phyloP scores from a whole-genome alignment of 2,888 invertebrate genomes.

The Tinea trinotella region DNA sequence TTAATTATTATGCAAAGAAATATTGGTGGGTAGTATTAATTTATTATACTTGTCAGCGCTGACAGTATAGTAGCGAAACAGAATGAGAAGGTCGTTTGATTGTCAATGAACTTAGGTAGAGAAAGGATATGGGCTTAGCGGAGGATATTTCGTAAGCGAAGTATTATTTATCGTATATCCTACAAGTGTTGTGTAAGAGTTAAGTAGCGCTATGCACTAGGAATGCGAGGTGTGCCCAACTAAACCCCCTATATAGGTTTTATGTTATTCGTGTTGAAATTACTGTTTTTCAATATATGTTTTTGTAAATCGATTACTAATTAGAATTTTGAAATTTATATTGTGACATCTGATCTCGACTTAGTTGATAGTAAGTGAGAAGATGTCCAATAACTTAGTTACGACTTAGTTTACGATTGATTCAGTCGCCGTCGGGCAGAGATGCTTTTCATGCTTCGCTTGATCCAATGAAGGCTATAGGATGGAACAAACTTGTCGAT shows the following conservation, averaged over 20 bases:
- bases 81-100: not conserved
- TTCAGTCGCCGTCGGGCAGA: too few relatives aligned
- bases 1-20: too few relatives aligned
- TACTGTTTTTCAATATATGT: not conserved
- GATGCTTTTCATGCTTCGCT: not conserved
- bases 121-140: not conserved
- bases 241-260: not conserved
- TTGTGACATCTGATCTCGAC: too few relatives aligned
- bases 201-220: constrained; percentile 26
- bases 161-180: constrained; percentile 31
- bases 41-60: too few relatives aligned
- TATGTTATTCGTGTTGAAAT: not conserved
- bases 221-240: constrained; percentile 47
- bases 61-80: too few relatives aligned
- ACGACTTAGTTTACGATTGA: too few relatives aligned
- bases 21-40: too few relatives aligned
- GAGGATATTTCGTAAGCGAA: not conserved
- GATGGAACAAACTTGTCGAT: not conserved
- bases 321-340: too few relatives aligned
- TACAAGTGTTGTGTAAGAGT: constrained; percentile 42
- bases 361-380: too few relatives aligned
- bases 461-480: not conserved
- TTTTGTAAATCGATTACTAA: too few relatives aligned
- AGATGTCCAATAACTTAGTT: too few relatives aligned
- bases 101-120: constrained; percentile 4